These are phyloP conservation scores for Nomada fabriciana DNA, from an alignment of 2,888 invertebrate genomes.

Conservation along the genomic window DNA sequence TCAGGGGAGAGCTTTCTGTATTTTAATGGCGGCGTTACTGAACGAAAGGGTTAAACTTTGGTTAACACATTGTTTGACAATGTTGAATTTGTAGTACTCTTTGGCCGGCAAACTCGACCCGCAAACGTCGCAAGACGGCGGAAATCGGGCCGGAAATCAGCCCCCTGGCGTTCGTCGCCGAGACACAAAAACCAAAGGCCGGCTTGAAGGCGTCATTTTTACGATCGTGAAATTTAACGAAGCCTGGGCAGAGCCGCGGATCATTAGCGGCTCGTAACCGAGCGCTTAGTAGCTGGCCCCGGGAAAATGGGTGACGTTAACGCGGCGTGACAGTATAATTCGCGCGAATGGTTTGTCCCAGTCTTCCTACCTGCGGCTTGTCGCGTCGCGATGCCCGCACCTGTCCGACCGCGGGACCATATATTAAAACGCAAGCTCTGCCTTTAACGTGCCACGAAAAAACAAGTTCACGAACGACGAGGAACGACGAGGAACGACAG, in stretches of 20 bases:
- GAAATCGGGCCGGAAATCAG: background rate
- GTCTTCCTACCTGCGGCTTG: background rate
- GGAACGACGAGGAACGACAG: background rate
- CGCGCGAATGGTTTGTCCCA: slow-evolving; percentile 56
- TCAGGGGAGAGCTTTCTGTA: no score
- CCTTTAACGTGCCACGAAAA: slow-evolving; percentile 13
- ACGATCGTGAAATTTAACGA: slow-evolving; percentile 77
- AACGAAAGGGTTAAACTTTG: no score
- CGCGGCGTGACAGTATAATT: slow-evolving; percentile 81
- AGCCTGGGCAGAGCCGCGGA: slow-evolving; percentile 63
- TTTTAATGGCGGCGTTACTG: no score
- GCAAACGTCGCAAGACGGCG: background rate
- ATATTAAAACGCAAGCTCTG: slow-evolving; percentile 7
- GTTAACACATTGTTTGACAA: no score
- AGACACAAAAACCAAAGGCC: slow-evolving; percentile 28
- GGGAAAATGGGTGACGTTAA: slow-evolving; percentile 75
- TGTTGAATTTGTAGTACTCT: no score
- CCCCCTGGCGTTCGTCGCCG: background rate
- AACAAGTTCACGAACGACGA: background rate
- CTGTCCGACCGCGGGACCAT: slow-evolving; percentile 45
- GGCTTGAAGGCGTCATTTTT: slow-evolving; percentile 73
- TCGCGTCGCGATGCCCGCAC: slow-evolving; percentile 17
- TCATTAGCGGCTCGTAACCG: slow-evolving; percentile 79
- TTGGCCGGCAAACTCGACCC: no score
- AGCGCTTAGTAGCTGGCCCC: slow-evolving; percentile 7